A percentile compares a stretch with the other conserved stretches of the same genome.
phyloP scores from a whole-genome alignment of 2,113 vertebrate genomes.

The human region DNA sequence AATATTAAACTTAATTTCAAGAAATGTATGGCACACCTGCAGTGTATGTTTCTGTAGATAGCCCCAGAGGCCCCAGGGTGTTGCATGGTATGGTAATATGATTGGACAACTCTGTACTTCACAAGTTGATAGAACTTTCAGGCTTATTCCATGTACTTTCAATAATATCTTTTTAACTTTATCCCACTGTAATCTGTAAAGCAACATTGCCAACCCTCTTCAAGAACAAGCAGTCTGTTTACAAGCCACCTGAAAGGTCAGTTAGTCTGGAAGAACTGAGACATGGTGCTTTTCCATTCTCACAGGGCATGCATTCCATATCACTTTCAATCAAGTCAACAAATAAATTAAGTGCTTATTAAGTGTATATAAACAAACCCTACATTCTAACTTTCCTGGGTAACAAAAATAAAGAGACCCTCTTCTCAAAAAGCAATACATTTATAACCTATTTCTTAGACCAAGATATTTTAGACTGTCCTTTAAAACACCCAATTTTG shows the following conservation, averaged over 20 bases:
- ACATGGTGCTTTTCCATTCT: not conserved
- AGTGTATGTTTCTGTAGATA: fast-evolving
- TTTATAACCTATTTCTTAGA: not conserved
- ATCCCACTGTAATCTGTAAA: not conserved
- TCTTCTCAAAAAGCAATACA: not conserved
- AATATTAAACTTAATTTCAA: not conserved
- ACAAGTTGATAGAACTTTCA: not conserved
- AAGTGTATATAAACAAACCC: not conserved
- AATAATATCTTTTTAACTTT: not conserved
- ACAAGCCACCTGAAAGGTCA: not conserved
- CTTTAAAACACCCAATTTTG: not conserved
- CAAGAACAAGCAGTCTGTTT: not conserved
- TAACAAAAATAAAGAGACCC: not conserved
- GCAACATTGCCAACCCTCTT: not conserved
- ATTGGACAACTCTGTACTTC: not conserved
- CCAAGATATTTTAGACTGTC: not conserved
- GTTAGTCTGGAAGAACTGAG: not conserved
- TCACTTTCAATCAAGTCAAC: not conserved
- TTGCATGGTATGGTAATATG: fast-evolving
- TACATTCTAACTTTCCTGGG: not conserved
- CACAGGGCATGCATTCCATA: not conserved
- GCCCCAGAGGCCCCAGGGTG: not conserved
- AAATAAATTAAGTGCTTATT: not conserved
- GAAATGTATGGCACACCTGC: not conserved
- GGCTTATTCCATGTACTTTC: not conserved